A percentile compares a stretch with the other conserved stretches of the same genome.
Evolutionary conservation across 1,140 invertebrate genomes (phyloP).

Genomic region (Drusus annulatus): DNA sequence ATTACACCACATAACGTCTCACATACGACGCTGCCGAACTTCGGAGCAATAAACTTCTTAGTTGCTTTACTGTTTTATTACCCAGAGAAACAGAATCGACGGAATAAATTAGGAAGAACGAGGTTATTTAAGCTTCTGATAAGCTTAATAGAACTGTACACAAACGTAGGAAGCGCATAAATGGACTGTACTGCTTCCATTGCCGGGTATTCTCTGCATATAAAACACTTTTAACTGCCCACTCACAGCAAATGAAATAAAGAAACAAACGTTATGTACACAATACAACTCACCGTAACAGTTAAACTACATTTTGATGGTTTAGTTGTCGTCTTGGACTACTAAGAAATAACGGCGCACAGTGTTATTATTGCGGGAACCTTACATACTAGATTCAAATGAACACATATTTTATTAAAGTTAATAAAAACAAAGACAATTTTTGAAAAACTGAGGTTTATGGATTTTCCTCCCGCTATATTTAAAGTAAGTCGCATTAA

Average conservation of each 20-base stretch:
- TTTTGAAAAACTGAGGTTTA: too few relatives aligned
- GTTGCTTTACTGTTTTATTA: neutral
- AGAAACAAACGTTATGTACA: neutral
- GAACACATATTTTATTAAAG: too few relatives aligned
- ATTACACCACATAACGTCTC: too few relatives aligned
- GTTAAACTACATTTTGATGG: neutral
- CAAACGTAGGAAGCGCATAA: neutral
- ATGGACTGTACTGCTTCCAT: neutral
- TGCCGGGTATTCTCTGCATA: neutral
- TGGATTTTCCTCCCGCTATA: too few relatives aligned
- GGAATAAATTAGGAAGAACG: constrained; percentile 1
- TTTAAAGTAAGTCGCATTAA: too few relatives aligned
- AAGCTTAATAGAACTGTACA: constrained; percentile 24
- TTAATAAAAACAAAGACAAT: too few relatives aligned
- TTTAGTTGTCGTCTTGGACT: neutral
- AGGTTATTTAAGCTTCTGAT: constrained; percentile 7
- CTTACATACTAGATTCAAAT: too few relatives aligned
- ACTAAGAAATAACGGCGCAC: too few relatives aligned
- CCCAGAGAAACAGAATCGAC: neutral
- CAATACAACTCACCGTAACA: neutral
- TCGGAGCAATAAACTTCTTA: neutral
- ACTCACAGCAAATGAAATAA: constrained; percentile 18
- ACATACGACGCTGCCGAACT: too few relatives aligned
- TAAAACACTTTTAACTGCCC: constrained; percentile 23
- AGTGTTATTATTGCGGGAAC: too few relatives aligned